A percentile compares a stretch with the other conserved stretches of the same genome.
Evolutionary conservation across 1,140 invertebrate genomes (phyloP).

Genomic region (Tribolium castaneum): DNA sequence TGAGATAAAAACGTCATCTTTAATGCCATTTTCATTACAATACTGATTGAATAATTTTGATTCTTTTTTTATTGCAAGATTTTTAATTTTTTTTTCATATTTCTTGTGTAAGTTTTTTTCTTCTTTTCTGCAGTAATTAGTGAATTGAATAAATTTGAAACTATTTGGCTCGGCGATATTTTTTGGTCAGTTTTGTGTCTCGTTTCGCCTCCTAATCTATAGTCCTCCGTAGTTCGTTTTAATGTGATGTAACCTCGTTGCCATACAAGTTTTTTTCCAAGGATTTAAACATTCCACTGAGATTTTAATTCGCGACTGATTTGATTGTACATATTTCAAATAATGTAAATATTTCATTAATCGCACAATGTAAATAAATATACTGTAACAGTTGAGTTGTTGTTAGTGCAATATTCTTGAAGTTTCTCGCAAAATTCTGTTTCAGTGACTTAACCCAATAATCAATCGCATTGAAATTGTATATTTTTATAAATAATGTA

Average conservation of each 20-base stretch:
- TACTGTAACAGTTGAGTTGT: conserved; percentile 18
- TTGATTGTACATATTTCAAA: conserved; percentile 22
- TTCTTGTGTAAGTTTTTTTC: too few species aligned
- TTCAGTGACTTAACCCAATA: conserved; percentile 23
- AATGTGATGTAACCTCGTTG: conserved; percentile 12
- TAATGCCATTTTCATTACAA: too few species aligned
- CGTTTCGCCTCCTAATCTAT: too few species aligned
- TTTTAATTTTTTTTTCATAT: too few species aligned
- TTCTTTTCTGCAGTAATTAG: too few species aligned
- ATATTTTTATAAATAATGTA: conserved; percentile 58
- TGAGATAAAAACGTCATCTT: too few species aligned
- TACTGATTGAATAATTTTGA: too few species aligned
- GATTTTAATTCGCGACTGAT: conserved; percentile 18
- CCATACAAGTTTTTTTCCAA: conserved; percentile 15
- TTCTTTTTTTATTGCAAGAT: too few species aligned
- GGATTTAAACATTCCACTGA: conserved; percentile 14
- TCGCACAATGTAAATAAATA: conserved; percentile 36
- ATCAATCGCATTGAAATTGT: conserved; percentile 45
- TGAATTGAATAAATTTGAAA: too few species aligned
- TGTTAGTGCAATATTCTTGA: conserved; percentile 27
- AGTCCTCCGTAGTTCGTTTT: too few species aligned
- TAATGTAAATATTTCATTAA: conserved; percentile 30
- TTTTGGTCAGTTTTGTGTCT: too few species aligned
- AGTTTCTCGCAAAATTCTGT: not conserved
- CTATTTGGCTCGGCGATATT: too few species aligned